These are phyloP conservation scores for Coluber constrictor DNA, from an alignment of 2,797 vertebrate genomes.

Conservation along the genomic window DNA sequence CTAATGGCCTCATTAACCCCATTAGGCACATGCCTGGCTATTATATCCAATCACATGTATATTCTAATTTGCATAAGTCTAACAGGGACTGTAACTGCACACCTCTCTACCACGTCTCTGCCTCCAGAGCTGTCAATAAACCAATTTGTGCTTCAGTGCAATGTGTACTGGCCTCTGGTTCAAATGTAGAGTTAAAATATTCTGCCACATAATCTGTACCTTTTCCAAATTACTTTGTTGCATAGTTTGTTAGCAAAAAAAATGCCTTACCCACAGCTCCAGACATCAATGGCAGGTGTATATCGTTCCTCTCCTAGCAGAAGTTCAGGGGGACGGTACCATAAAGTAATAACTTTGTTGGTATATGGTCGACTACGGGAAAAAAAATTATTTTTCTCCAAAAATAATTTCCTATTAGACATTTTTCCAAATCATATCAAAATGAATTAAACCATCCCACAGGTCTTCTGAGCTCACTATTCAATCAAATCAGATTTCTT, in stretches of 20 bases:
- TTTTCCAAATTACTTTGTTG: not conserved
- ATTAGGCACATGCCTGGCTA: too few relatives aligned
- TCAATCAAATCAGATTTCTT: not conserved
- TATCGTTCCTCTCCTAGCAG: slow-evolving; percentile 80
- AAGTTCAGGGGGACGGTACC: slow-evolving; percentile 80
- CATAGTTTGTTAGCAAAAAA: slow-evolving; percentile 4
- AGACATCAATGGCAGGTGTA: slow-evolving; percentile 79
- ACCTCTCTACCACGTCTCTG: too few relatives aligned
- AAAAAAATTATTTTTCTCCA: slow-evolving; percentile 47
- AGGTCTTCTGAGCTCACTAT: not conserved
- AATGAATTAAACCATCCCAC: not conserved
- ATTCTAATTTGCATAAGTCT: too few relatives aligned
- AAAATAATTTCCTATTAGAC: slow-evolving; percentile 8
- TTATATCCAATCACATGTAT: too few relatives aligned
- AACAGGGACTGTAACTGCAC: too few relatives aligned
- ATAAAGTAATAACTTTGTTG: slow-evolving; percentile 80
- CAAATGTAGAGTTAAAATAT: too few relatives aligned
- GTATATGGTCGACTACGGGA: slow-evolving; percentile 78
- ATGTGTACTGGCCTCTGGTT: too few relatives aligned
- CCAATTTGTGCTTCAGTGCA: too few relatives aligned
- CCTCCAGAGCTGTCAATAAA: too few relatives aligned
- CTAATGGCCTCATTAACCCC: too few relatives aligned
- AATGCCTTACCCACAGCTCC: slow-evolving; percentile 81
- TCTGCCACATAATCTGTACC: slow-evolving; percentile 13
- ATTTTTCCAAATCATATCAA: slow-evolving; percentile 11